Evolutionary conservation across 2,888 invertebrate genomes (phyloP), one percentile per base, ranked within the genome.

Genomic region (Iphiclides podalirius): DNA sequence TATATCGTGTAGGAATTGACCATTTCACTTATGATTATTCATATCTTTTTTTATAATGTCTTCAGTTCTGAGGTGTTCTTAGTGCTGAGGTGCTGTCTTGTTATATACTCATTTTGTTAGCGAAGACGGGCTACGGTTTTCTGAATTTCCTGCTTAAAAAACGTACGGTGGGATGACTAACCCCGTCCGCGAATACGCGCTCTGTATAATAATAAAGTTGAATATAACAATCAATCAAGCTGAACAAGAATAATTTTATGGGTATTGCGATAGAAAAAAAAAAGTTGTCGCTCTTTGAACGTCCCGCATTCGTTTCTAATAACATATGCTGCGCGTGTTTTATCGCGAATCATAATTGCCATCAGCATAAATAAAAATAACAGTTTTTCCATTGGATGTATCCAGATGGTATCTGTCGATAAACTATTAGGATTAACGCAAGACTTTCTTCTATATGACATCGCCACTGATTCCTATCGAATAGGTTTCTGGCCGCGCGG

Each of bases 1-100:
- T 44, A 52, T 54, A 52, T 52, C 51, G 52, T 38, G 46, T 40
- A 9, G 16, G 39, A 39, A 50, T 20, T 50, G 45, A 45, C 45
- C 40, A 44, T 50, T 50, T 50, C 40, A 50, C 44, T 38, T 17
- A 17, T 16, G 11, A 15, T 8, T 39, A 23, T 9, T 39, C 8
- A n/a, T n/a, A n/a, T n/a, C n/a, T n/a, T n/a, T n/a, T n/a, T n/a
- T n/a, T n/a, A n/a, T n/a, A n/a, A n/a, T n/a, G n/a, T n/a, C n/a
- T n/a, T n/a, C n/a, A n/a, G n/a, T n/a, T n/a, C n/a, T n/a, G n/a
- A n/a, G n/a, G n/a, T n/a, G n/a, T n/a, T n/a, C n/a, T n/a, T n/a
- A n/a, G n/a, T 26, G 2, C 13, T 14, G 8, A 39, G 23, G 9
- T 39, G 1, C 14, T 3, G 31, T n/a, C 12, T 12, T 31, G 31